Evolutionary conservation across 92 coral and sea anemone species (phyloP).

Genomic region (Zoanthus sociatus): DNA sequence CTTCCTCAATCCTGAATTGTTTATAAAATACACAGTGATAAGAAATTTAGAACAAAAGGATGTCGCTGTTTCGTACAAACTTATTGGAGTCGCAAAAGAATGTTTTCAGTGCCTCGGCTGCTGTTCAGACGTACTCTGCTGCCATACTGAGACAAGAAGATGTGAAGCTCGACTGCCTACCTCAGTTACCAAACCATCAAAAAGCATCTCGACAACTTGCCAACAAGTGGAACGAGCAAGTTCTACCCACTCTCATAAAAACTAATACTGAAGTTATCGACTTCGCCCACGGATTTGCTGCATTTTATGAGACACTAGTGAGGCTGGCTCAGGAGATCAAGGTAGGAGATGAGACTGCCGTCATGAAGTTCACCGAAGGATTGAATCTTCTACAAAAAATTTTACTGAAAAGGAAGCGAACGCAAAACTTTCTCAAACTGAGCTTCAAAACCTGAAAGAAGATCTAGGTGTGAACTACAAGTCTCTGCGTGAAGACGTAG

Average conservation of each 20-base stretch:
- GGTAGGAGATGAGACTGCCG: slow-evolving; percentile 9
- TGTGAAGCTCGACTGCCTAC: slow-evolving; percentile 41
- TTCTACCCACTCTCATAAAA: slow-evolving; percentile 44
- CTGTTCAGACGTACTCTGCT: slow-evolving; percentile 52
- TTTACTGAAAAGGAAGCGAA: slow-evolving; percentile 32
- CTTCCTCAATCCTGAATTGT: too few species aligned
- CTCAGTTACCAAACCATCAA: slow-evolving; percentile 49
- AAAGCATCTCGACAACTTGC: slow-evolving; percentile 52
- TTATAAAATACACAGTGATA: too few species aligned
- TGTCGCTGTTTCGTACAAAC: slow-evolving; percentile 37
- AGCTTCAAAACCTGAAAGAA: not conserved
- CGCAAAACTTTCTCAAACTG: not conserved
- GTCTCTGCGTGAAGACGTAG: not conserved
- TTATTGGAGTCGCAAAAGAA: slow-evolving; percentile 9
- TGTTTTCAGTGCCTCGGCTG: slow-evolving; percentile 47
- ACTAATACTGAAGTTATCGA: slow-evolving; percentile 54
- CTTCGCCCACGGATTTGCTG: slow-evolving; percentile 43
- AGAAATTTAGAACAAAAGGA: not conserved
- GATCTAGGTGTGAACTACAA: not conserved
- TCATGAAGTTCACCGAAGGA: slow-evolving; percentile 43
- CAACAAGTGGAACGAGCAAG: slow-evolving; percentile 35
- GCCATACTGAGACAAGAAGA: slow-evolving; percentile 50
- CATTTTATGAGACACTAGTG: slow-evolving; percentile 33
- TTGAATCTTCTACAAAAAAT: slow-evolving; percentile 44
- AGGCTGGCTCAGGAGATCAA: slow-evolving; percentile 40